Percentiles rank a stretch among this genome's conserved stretches.
These are phyloP conservation scores for Erpornis zantholeuca DNA, from an alignment of 2,113 vertebrate species.

Conservation along the genomic window DNA sequence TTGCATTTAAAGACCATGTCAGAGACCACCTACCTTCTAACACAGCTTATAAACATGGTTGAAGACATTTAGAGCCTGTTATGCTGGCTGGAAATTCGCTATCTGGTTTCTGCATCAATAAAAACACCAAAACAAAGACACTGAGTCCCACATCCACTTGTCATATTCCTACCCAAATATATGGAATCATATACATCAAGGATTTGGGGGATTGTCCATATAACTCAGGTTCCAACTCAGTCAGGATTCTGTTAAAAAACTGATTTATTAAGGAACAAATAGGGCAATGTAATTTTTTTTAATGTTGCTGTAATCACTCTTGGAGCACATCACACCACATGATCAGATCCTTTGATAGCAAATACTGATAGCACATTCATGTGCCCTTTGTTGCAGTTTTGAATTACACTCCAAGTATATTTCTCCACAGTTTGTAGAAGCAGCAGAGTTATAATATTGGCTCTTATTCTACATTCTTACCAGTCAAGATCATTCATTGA, in stretches of 20 bases:
- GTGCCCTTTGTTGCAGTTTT: slow-evolving; percentile 44
- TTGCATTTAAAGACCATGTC: slow-evolving; percentile 44
- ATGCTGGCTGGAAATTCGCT: background rate
- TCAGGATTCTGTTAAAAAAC: background rate
- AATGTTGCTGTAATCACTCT: slow-evolving; percentile 27
- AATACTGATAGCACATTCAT: background rate
- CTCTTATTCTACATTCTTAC: slow-evolving; percentile 50
- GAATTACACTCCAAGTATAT: slow-evolving; percentile 4
- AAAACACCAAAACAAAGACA: background rate
- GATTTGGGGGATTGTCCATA: background rate
- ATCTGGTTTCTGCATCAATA: background rate
- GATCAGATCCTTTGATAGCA: slow-evolving; percentile 17
- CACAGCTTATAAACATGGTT: slow-evolving; percentile 33
- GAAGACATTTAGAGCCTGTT: slow-evolving; percentile 29
- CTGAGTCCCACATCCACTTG: background rate
- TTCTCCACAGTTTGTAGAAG: slow-evolving; percentile 5
- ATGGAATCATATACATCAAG: background rate
- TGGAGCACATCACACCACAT: background rate
- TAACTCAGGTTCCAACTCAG: background rate
- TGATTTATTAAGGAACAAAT: slow-evolving; percentile 55
- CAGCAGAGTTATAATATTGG: slow-evolving; percentile 24
- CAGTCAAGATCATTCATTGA: slow-evolving; percentile 61
- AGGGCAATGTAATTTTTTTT: background rate
- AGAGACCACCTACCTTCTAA: slow-evolving; percentile 56
- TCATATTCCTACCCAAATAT: background rate